phyloP scores from a whole-genome alignment of 2,888 invertebrate species.

The Ophioninae sp. region DNA sequence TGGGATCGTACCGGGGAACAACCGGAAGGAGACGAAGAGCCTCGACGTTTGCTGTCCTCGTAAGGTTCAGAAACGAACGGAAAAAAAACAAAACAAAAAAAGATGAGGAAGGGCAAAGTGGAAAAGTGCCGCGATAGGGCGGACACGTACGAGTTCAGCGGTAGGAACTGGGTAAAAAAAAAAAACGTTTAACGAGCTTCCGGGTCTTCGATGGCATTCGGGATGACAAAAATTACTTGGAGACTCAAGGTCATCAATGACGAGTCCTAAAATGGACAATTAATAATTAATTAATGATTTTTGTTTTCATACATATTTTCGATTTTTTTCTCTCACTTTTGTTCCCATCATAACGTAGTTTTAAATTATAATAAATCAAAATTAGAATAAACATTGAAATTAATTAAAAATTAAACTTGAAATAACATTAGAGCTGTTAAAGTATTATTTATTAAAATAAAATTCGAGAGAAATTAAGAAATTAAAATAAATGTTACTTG shows the following conservation, averaged over 20 bases:
- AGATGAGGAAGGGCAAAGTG: slow-evolving; percentile 31
- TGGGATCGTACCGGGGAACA: slow-evolving; percentile 26
- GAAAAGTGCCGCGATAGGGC: slow-evolving; percentile 37
- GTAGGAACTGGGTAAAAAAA: slow-evolving; percentile 26
- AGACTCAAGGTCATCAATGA: neutral
- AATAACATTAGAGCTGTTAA: too few relatives aligned
- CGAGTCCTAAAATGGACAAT: neutral
- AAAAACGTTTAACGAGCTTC: slow-evolving; percentile 32
- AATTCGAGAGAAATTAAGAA: too few relatives aligned
- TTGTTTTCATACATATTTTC: neutral
- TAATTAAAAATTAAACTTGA: neutral
- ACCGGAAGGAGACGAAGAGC: slow-evolving; percentile 46
- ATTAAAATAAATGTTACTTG: too few relatives aligned
- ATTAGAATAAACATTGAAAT: neutral
- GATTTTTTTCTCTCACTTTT: neutral
- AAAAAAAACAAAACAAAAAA: slow-evolving; percentile 26
- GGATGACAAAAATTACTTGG: neutral
- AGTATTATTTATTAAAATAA: too few relatives aligned
- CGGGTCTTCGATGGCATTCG: slow-evolving; percentile 7
- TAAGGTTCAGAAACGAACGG: neutral
- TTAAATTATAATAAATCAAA: too few relatives aligned
- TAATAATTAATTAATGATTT: neutral
- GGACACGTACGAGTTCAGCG: slow-evolving; percentile 22
- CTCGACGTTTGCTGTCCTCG: slow-evolving; percentile 5
- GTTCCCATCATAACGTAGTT: too few relatives aligned